These are phyloP conservation scores for Mylabris phalerata DNA, from an alignment of 1,140 invertebrate species.

Conservation along the genomic window DNA sequence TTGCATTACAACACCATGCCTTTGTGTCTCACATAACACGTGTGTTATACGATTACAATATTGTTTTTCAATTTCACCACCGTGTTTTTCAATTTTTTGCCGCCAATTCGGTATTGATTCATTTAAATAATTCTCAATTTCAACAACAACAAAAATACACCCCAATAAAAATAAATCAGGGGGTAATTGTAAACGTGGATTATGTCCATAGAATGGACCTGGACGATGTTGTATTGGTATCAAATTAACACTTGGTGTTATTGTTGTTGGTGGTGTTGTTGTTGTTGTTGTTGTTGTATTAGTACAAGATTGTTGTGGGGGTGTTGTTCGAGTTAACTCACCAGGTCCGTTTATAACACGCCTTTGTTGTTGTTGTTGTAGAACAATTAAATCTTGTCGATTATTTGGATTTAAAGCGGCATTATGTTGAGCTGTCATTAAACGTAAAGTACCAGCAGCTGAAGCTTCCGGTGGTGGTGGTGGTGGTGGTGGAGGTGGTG, in stretches of 20 bases:
- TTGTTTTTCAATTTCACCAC: conserved; percentile 79
- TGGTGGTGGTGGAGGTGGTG: no score
- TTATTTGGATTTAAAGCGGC: conserved; percentile 46
- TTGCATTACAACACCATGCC: conserved; percentile 80
- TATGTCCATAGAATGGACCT: conserved; percentile 76
- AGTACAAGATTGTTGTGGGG: conserved; percentile 3
- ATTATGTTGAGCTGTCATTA: conserved; percentile 77
- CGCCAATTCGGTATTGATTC: conserved; percentile 64
- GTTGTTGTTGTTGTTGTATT: no score
- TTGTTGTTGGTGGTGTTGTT: conserved; percentile 2
- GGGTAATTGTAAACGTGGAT: conserved; percentile 81
- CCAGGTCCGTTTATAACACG: conserved; percentile 34
- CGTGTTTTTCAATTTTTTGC: conserved; percentile 75
- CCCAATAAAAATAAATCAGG: conserved; percentile 83
- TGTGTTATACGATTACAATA: conserved; percentile 86
- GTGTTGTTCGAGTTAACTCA: conserved; percentile 36
- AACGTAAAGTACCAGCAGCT: conserved; percentile 61
- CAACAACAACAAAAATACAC: conserved; percentile 72
- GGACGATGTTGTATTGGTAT: conserved; percentile 40
- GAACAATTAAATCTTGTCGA: conserved; percentile 39
- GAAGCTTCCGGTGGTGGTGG: conserved; percentile 48
- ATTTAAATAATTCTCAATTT: conserved; percentile 52
- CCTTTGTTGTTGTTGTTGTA: conserved; percentile 41
- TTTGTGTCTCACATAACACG: conserved; percentile 83
- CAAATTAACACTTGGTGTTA: conserved; percentile 45